Conservation (phyloP, 2,888 invertebrate species). For the Pseudococcus viburni region DNA sequence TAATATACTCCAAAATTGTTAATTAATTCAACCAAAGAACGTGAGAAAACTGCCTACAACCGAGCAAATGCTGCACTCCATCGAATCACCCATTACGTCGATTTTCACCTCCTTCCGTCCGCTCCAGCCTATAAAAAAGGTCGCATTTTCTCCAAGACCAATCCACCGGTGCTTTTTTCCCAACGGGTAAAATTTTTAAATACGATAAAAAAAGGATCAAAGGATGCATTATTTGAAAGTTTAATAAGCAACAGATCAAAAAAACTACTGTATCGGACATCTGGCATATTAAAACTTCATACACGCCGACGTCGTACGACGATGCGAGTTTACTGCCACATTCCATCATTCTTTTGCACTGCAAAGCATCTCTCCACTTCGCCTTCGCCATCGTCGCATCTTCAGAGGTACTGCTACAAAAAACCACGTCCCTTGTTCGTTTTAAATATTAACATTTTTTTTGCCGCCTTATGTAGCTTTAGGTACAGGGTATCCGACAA, state of each 20-base stretch:
- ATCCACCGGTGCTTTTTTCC: too few species aligned
- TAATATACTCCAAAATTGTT: too few species aligned
- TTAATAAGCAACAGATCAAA: conserved; percentile 38
- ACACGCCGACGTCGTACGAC: not conserved
- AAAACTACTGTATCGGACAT: conserved; percentile 13
- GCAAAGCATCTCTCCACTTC: not conserved
- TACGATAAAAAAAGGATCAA: conserved; percentile 7
- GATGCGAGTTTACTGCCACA: too few species aligned
- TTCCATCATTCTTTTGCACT: not conserved
- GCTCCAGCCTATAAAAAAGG: too few species aligned
- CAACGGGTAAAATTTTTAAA: not conserved
- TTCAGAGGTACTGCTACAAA: not conserved
- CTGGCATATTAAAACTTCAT: not conserved
- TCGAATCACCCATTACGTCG: too few species aligned
- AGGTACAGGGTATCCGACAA: not conserved
- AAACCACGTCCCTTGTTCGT: not conserved
- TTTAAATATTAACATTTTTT: conserved; percentile 1
- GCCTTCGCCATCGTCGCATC: too few species aligned
- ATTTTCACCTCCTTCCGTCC: too few species aligned
- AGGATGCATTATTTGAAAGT: conserved; percentile 18
- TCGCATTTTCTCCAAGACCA: too few species aligned
- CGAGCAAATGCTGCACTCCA: too few species aligned
- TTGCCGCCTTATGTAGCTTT: not conserved
- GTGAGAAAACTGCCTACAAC: too few species aligned
- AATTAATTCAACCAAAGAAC: too few species aligned